Base-by-base conservation (phyloP, 2,888 invertebrate genomes). In the Choristoneura rosaceana region DNA sequence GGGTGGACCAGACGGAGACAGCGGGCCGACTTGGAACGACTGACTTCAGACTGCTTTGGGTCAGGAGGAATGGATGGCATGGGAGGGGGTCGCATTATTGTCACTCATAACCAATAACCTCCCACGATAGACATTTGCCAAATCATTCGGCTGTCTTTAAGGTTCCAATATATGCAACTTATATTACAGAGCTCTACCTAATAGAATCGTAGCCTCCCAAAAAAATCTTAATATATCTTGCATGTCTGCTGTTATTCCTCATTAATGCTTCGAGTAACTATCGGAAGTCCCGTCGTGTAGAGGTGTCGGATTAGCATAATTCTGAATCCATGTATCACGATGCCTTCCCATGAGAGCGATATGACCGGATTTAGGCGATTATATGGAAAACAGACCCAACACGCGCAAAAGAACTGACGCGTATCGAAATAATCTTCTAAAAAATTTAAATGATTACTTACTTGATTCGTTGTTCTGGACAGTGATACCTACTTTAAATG, bases 311-410 rank as follows among this genome's bases (percentile, higher is more conserved):
- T 79, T 79, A 77, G 76, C 77, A 81, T 79, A 77, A 79, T 79
- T 75, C 70, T 64, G 70, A 77, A 82, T 79, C 76, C 82, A 82
- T 82, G 80, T 82, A 85, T 85, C 83, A 84, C 83, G 59, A 67
- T 14, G 8, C 80, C 79, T 84, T 89, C 90, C 90, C 88, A 86
- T 81, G 78, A 77, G 38, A 58, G 34, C 61, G 43, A 59, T 55
- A 52, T 61, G 60, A 69, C 73, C 68, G 73, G 73, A 73, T 73
- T 64, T 50, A 15, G 52, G 17, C 63, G 59, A 73, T 73, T 69
- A 52, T 60, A 69, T 69, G 68, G 33, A 69, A 73, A 73, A 55
- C 60, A 34, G 59, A 50, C 47, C 63, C 38, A 12, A 61, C 50
- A 59, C 69, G 59, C 64, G 71, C 71, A 17, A 66, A 66, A 25